Base-by-base conservation (phyloP, 2,113 vertebrate genomes). In the Osmerus mordax region DNA sequence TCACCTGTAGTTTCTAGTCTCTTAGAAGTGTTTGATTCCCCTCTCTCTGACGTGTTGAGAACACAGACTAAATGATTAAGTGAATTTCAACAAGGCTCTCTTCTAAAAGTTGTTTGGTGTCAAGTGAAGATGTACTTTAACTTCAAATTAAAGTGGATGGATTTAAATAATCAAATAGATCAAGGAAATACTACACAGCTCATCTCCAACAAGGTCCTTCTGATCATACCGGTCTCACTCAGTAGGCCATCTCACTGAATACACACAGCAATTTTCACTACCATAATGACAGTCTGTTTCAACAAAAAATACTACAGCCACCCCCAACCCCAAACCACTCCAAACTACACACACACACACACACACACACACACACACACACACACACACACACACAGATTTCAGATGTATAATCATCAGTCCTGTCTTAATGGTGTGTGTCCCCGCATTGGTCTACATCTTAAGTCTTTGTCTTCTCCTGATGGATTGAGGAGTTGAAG, bases 91-190 rank as follows among this genome's bases (percentile, higher is more conserved):
- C 68, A 64, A 81, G 63, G 77, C 67, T 65, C 68, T 53, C 72
- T 67, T 75, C 72, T 78, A 55, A 13, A 66, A 70, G 67, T 71
- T 19, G 51, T 75, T 76, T 21, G 1, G 67, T 32, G 80, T 77
- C 78, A 53, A 81, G 67, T 77, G 65, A 73, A 74, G 74, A 74
- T 70, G 52, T 16, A 12, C 41, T 47, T 47, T 47, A 65, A 81
- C 74, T 53, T 75, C 19, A 71, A 75, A 72, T 74, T 52, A 67
- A 78, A 84, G 69, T 53, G 19, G 76, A 80, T 81, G 19, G 77
- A 80, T 82, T 84, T 54, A 81, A 80, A 86, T 78, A 78, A 85
- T 74, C 64, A 79, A 75, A 77, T 54, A 71, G 60, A 84, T 86
- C 74, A 77, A 63, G 74, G 28, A 66, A 14, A 66, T 73, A 72